phyloP scores from a whole-genome alignment of 2,888 invertebrate species.

The Morpho helenor region DNA sequence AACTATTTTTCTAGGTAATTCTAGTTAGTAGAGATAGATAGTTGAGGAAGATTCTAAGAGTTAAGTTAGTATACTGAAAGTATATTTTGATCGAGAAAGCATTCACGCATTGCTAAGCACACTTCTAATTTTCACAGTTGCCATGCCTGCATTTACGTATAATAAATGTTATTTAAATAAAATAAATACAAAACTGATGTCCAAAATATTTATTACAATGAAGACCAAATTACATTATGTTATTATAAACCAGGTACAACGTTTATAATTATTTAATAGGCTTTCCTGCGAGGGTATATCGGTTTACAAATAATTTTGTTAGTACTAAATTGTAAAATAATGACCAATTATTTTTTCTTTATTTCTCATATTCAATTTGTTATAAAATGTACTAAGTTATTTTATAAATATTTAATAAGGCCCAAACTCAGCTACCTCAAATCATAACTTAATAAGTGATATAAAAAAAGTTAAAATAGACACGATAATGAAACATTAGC shows the following conservation, averaged over 20 bases:
- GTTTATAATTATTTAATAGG: slow-evolving; percentile 56
- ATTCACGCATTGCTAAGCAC: too few relatives aligned
- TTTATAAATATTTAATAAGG: slow-evolving; percentile 6
- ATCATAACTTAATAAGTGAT: not conserved
- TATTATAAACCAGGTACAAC: slow-evolving; percentile 77
- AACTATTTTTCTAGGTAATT: too few relatives aligned
- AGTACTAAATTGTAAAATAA: slow-evolving; percentile 16
- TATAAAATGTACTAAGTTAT: slow-evolving; percentile 6
- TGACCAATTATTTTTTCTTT: slow-evolving; percentile 2
- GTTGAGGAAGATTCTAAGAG: too few relatives aligned
- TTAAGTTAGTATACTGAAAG: too few relatives aligned
- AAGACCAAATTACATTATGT: slow-evolving; percentile 66
- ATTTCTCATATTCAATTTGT: slow-evolving; percentile 12
- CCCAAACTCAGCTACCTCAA: slow-evolving; percentile 7
- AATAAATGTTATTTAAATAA: not conserved
- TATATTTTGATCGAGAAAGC: too few relatives aligned
- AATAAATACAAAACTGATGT: slow-evolving; percentile 40
- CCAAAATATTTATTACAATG: slow-evolving; percentile 76
- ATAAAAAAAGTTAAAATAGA: not conserved
- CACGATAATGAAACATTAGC: not conserved
- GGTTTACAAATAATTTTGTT: slow-evolving; percentile 11
- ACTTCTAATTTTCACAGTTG: too few relatives aligned
- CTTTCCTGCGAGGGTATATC: slow-evolving; percentile 41
- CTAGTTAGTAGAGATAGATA: too few relatives aligned
- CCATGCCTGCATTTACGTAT: too few relatives aligned